Percentiles rank a stretch among this genome's conserved stretches.
phyloP scores from a whole-genome alignment of 2,888 invertebrate genomes.

The Rhorus exstirpatorius region DNA sequence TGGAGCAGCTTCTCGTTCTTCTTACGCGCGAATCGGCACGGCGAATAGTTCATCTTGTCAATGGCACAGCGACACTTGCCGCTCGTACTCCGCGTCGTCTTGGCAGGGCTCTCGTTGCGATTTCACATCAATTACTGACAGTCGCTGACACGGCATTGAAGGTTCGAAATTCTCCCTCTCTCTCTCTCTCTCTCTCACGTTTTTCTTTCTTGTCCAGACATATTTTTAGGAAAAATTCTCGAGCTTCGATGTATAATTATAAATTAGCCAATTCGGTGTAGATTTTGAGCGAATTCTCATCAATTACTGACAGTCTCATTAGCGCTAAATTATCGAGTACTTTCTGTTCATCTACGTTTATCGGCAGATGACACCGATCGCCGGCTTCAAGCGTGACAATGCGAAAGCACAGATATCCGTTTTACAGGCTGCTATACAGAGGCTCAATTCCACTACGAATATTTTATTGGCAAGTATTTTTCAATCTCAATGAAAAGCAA shows the following conservation, averaged over 20 bases:
- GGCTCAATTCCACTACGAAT: conserved; percentile 79
- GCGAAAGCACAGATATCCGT: conserved; percentile 77
- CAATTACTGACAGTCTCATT: too few species aligned
- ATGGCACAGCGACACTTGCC: conserved; percentile 89
- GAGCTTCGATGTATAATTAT: too few species aligned
- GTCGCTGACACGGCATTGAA: conserved; percentile 90
- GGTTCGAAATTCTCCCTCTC: conserved; percentile 84
- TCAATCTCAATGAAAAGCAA: background rate
- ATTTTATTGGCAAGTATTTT: conserved; percentile 80
- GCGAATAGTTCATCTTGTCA: conserved; percentile 92
- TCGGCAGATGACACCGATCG: conserved; percentile 78
- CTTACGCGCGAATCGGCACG: conserved; percentile 93
- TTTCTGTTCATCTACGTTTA: background rate
- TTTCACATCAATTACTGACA: conserved; percentile 87
- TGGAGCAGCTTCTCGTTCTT: conserved; percentile 92
- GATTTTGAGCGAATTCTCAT: too few species aligned
- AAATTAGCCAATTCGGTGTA: too few species aligned
- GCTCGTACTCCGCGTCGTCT: conserved; percentile 88
- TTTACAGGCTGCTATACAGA: conserved; percentile 76
- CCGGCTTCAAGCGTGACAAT: conserved; percentile 74
- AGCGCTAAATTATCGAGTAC: background rate
- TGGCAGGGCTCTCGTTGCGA: conserved; percentile 75
- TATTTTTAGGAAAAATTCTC: too few species aligned
- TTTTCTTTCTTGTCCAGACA: too few species aligned
- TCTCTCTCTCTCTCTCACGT: conserved; percentile 14